These are phyloP conservation scores for Toxonevra muliebris DNA, from an alignment of 2,888 invertebrate genomes.

Conservation along the genomic window DNA sequence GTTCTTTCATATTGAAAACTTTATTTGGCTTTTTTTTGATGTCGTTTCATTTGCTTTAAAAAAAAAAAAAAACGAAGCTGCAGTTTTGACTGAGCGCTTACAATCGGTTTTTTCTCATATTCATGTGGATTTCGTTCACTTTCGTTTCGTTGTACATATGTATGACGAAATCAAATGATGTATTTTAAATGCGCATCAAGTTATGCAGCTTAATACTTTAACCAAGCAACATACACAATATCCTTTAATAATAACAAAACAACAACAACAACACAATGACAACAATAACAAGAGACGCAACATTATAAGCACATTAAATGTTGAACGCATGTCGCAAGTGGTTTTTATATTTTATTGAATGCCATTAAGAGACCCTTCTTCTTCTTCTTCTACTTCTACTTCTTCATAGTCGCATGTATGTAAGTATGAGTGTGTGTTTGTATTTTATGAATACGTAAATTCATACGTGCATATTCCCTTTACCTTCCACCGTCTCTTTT, in stretches of 20 bases:
- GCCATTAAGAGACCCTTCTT: slow-evolving; percentile 10
- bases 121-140: no score
- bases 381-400: no score
- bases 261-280: slow-evolving; percentile 1
- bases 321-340: slow-evolving; percentile 44
- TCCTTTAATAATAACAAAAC: background rate
- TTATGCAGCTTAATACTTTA: background rate
- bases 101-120: no score
- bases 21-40: no score
- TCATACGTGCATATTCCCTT: no score
- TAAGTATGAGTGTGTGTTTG: background rate
- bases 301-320: slow-evolving; percentile 41
- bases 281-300: slow-evolving; percentile 18
- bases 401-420: no score
- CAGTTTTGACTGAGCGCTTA: no score
- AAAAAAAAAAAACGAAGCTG: no score
- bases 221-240: background rate
- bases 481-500: background rate
- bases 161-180: no score
- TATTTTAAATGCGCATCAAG: background rate
- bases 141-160: no score
- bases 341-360: slow-evolving; percentile 40
- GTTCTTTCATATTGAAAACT: no score
- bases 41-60: no score
- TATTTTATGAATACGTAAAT: background rate